phyloP scores from a whole-genome alignment of 2,113 vertebrate genomes.

The Tachycineta bicolor region DNA sequence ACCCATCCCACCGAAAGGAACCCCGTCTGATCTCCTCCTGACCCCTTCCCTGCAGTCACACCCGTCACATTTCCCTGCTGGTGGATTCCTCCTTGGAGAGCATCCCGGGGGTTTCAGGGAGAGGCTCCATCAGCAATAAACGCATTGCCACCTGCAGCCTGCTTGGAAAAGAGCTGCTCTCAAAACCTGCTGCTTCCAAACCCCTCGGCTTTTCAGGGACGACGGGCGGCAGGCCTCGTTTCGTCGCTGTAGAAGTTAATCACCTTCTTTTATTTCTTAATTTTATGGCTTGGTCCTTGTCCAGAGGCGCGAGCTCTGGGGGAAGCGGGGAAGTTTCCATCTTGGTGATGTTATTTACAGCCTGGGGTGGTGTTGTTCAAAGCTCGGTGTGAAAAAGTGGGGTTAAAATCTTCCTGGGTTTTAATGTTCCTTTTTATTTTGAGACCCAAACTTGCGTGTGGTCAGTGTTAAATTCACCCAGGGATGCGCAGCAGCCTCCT shows the following conservation, averaged over 20 bases:
- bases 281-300: background rate
- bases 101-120: background rate
- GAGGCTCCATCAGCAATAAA: background rate
- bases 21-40: background rate
- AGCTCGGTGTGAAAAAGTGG: background rate
- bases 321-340: background rate
- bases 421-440: background rate
- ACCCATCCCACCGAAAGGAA: background rate
- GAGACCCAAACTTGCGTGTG: background rate
- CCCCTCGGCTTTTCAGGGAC: rapidly evolving
- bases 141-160: constrained; percentile 56
- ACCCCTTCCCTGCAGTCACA: background rate
- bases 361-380: background rate
- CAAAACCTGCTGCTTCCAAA: background rate
- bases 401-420: background rate
- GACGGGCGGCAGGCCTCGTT: rapidly evolving
- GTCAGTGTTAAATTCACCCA: background rate
- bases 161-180: background rate
- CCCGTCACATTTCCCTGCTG: background rate
- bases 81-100: background rate
- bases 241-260: rapidly evolving
- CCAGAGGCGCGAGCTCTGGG: rapidly evolving
- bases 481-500: background rate
- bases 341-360: background rate
- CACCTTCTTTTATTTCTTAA: background rate